A percentile compares a stretch with the other conserved stretches of the same genome.
These are phyloP conservation scores for Tachysurus vachellii DNA, from an alignment of 2,113 vertebrate genomes.

Conservation along the genomic window DNA sequence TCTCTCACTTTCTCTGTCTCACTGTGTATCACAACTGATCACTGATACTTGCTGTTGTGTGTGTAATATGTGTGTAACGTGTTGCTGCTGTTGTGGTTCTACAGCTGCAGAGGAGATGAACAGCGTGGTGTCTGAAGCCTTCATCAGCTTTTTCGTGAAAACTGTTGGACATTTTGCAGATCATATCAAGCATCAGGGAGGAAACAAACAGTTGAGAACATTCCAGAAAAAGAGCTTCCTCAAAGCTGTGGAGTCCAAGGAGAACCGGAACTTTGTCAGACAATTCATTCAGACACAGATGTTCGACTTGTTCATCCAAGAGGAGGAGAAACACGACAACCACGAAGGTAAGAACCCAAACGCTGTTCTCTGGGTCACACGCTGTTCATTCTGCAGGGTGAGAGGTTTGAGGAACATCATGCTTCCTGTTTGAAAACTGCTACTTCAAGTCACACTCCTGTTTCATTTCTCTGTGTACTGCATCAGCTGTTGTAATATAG, in stretches of 20 bases:
- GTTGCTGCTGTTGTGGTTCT: slow-evolving; percentile 50
- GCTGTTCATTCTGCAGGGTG: neutral
- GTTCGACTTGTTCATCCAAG: slow-evolving; percentile 84
- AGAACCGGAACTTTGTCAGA: slow-evolving; percentile 73
- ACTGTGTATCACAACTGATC: neutral
- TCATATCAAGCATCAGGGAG: slow-evolving; percentile 69
- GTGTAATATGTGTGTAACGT: neutral
- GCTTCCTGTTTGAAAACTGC: neutral
- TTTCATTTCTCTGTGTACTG: neutral
- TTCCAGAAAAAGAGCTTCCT: slow-evolving; percentile 81
- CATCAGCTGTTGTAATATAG: too few relatives aligned
- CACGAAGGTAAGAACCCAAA: slow-evolving; percentile 70
- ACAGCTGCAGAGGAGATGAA: slow-evolving; percentile 78
- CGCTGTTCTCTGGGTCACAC: too few relatives aligned
- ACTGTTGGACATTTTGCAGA: slow-evolving; percentile 76
- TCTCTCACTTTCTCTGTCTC: neutral
- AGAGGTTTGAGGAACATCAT: neutral
- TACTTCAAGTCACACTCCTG: neutral
- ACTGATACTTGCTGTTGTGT: neutral
- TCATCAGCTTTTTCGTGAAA: slow-evolving; percentile 79
- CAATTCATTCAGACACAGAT: slow-evolving; percentile 82
- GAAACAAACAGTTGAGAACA: slow-evolving; percentile 48
- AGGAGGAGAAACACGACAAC: slow-evolving; percentile 74
- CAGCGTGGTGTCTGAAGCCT: slow-evolving; percentile 73
- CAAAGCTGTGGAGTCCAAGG: slow-evolving; percentile 71